Conservation (phyloP, 2,797 vertebrate species). For the Hemibagrus guttatus region DNA sequence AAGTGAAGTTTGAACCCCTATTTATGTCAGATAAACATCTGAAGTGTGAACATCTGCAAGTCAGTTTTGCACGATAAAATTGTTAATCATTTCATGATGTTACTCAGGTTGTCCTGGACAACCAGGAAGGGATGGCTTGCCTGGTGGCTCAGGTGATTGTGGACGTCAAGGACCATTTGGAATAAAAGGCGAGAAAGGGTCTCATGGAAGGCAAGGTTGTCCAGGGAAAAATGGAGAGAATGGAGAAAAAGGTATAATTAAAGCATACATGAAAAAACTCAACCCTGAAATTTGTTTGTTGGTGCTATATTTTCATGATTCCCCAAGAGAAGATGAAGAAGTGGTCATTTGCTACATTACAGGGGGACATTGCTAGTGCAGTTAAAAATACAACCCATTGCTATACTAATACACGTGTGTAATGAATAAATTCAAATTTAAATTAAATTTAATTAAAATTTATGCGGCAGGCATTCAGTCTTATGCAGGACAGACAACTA, state of each 20-base stretch:
- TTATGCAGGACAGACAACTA: not conserved
- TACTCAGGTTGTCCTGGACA: slow-evolving; percentile 59
- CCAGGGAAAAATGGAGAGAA: slow-evolving; percentile 63
- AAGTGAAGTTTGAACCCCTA: not conserved
- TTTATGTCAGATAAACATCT: not conserved
- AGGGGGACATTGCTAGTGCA: not conserved
- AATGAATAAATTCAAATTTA: not conserved
- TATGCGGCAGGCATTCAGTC: not conserved
- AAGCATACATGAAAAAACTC: not conserved
- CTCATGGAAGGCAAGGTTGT: slow-evolving; percentile 24
- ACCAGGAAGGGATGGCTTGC: slow-evolving; percentile 63
- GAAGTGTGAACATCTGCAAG: not conserved
- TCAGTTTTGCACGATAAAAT: not conserved
- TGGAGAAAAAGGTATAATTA: slow-evolving; percentile 70
- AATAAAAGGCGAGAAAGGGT: slow-evolving; percentile 42
- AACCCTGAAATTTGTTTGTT: not conserved
- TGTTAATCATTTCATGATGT: not conserved
- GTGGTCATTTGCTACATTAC: not conserved
- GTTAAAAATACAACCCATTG: not conserved
- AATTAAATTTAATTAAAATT: too few relatives aligned
- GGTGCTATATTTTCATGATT: not conserved
- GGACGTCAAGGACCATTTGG: slow-evolving; percentile 62
- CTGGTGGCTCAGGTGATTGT: slow-evolving; percentile 61
- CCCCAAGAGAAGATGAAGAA: not conserved
- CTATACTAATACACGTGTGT: not conserved